Percentiles rank a stretch among this genome's conserved stretches.
These are phyloP conservation scores for Drosophila truncata DNA, from an alignment of 1,140 invertebrate species.

Conservation along the genomic window DNA sequence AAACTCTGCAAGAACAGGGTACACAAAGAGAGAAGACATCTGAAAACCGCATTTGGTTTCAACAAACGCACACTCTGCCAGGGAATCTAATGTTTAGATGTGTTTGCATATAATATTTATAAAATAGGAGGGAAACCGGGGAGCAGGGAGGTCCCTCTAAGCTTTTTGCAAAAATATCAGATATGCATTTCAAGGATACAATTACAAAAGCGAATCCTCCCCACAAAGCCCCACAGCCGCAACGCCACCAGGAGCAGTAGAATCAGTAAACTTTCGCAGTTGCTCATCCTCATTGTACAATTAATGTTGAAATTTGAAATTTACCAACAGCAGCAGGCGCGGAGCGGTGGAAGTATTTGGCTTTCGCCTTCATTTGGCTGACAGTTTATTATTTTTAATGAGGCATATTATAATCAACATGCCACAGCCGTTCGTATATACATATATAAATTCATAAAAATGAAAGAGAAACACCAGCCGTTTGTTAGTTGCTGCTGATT, in stretches of 20 bases:
- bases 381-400: slow-evolving; percentile 84
- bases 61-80: slow-evolving; percentile 54
- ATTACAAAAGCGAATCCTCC: slow-evolving; percentile 61
- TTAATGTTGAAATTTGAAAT: slow-evolving; percentile 77
- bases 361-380: slow-evolving; percentile 69
- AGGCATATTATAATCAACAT: slow-evolving; percentile 77
- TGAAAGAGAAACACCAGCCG: slow-evolving; percentile 26
- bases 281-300: slow-evolving; percentile 71
- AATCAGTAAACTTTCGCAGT: slow-evolving; percentile 59
- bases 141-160: slow-evolving; percentile 33
- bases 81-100: slow-evolving; percentile 55
- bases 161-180: slow-evolving; percentile 76
- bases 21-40: slow-evolving; percentile 51
- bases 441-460: slow-evolving; percentile 22
- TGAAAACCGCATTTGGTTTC: slow-evolving; percentile 75
- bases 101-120: slow-evolving; percentile 64
- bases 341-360: slow-evolving; percentile 48
- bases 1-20: neutral
- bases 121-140: slow-evolving; percentile 40
- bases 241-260: slow-evolving; percentile 19
- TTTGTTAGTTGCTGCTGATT: slow-evolving; percentile 60
- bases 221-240: slow-evolving; percentile 39
- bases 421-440: slow-evolving; percentile 33
- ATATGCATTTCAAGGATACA: slow-evolving; percentile 80
- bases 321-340: slow-evolving; percentile 12